These are phyloP conservation scores for Miichthys miiuy DNA, from an alignment of 2,797 vertebrate species.

Conservation along the genomic window DNA sequence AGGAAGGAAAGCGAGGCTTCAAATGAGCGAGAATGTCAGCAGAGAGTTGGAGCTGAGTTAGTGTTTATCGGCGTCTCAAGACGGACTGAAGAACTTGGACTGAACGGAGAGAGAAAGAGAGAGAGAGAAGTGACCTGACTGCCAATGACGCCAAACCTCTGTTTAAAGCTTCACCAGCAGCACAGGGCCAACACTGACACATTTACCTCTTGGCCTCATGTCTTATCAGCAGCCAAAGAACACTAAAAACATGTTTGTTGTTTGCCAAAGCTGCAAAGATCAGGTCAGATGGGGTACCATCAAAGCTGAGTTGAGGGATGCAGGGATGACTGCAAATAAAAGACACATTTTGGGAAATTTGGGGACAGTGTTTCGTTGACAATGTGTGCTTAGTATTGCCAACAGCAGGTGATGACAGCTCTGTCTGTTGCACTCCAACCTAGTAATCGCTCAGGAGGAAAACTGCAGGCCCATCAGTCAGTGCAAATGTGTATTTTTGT, in stretches of 20 bases:
- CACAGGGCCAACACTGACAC: conserved; percentile 52
- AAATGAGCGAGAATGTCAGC: conserved; percentile 73
- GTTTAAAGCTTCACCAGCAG: conserved; percentile 60
- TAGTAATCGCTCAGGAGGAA: neutral
- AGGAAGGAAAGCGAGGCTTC: conserved; percentile 59
- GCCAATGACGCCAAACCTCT: conserved; percentile 69
- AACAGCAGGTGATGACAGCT: conserved; percentile 42
- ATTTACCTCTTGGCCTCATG: conserved; percentile 55
- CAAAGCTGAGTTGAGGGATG: neutral
- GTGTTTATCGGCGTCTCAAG: conserved; percentile 70
- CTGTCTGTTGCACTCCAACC: conserved; percentile 11
- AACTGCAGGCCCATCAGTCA: neutral
- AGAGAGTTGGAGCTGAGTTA: conserved; percentile 44
- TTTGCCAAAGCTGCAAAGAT: conserved; percentile 18
- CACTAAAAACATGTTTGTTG: conserved; percentile 28
- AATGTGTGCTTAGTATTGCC: conserved; percentile 4
- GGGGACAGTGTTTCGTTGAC: neutral
- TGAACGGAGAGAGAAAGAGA: conserved; percentile 31
- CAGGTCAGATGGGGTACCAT: neutral
- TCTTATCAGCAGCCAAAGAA: conserved; percentile 38
- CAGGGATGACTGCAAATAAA: neutral
- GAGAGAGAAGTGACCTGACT: conserved; percentile 68
- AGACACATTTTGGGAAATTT: neutral
- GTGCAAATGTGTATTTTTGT: neutral
- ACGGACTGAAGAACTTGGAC: conserved; percentile 53